phyloP scores from a whole-genome alignment of 1,140 invertebrate species.

The Radopholus similis region DNA sequence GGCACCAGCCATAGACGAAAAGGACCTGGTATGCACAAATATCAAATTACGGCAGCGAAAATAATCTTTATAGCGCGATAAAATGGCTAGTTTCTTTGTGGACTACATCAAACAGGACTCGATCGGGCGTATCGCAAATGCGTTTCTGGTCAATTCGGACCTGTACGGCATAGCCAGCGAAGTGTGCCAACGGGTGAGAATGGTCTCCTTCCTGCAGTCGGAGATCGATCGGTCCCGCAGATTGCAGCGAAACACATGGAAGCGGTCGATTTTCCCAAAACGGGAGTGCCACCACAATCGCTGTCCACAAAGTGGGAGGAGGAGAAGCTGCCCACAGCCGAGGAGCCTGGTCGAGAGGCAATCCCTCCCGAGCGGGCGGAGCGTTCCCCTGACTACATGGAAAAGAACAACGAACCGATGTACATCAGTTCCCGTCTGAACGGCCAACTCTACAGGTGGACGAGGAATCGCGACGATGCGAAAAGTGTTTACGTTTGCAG shows the following conservation, averaged over 20 bases:
- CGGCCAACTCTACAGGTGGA: conserved; percentile 47
- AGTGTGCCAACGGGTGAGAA: conserved; percentile 34
- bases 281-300: conserved; percentile 36
- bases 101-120: conserved; percentile 57
- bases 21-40: conserved; percentile 14
- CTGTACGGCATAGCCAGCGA: conserved; percentile 40
- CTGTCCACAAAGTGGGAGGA: conserved; percentile 31
- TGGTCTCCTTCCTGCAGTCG: neutral
- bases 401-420: conserved; percentile 47
- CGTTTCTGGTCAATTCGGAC: conserved; percentile 58
- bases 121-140: conserved; percentile 54
- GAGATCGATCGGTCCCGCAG: neutral
- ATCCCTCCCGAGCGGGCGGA: conserved; percentile 29
- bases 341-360: neutral
- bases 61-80: conserved; percentile 28
- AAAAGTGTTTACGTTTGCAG: conserved; percentile 7
- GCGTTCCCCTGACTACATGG: conserved; percentile 56
- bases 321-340: neutral
- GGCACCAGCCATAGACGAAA: conserved; percentile 8
- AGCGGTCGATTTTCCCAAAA: conserved; percentile 59
- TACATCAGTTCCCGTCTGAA: conserved; percentile 43
- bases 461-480: neutral
- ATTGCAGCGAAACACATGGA: conserved; percentile 51
- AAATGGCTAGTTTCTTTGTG: conserved; percentile 59
- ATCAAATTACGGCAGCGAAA: neutral